Conservation (phyloP, 2,113 vertebrate species). For the Synodontis membranacea region DNA sequence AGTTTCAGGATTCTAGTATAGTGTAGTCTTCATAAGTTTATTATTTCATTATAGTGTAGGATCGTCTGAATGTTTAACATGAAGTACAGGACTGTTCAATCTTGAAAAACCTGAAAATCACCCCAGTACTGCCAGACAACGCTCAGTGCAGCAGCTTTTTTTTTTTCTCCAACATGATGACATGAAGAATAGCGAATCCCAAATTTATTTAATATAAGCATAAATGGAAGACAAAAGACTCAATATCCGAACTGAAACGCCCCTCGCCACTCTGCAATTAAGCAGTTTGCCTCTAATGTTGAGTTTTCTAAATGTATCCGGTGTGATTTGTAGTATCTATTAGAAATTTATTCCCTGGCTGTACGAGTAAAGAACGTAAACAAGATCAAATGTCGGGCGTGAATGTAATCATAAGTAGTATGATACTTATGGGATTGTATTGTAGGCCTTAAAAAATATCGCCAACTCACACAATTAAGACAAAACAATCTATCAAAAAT, state of each 20-base stretch:
- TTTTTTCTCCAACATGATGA: not conserved
- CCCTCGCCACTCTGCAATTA: too few species aligned
- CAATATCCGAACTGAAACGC: not conserved
- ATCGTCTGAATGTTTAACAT: not conserved
- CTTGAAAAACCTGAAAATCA: not conserved
- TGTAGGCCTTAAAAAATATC: not conserved
- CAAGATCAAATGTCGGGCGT: too few species aligned
- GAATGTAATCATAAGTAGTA: not conserved
- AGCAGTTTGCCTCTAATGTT: not conserved
- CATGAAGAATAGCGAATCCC: not conserved
- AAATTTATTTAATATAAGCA: not conserved
- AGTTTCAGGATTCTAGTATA: not conserved
- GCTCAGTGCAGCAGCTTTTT: not conserved
- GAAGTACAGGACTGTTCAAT: not conserved
- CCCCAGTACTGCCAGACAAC: not conserved
- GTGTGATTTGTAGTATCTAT: not conserved
- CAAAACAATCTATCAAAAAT: not conserved
- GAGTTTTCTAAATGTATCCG: not conserved
- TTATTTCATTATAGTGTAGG: not conserved
- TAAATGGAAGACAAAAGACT: not conserved
- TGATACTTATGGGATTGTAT: not conserved
- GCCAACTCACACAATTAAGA: not conserved
- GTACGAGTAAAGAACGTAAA: too few species aligned
- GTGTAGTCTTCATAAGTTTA: not conserved
- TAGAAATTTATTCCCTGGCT: not conserved